Evolutionary conservation across 2,888 invertebrate species (phyloP).

Genomic region (Sylvicola cinctus): DNA sequence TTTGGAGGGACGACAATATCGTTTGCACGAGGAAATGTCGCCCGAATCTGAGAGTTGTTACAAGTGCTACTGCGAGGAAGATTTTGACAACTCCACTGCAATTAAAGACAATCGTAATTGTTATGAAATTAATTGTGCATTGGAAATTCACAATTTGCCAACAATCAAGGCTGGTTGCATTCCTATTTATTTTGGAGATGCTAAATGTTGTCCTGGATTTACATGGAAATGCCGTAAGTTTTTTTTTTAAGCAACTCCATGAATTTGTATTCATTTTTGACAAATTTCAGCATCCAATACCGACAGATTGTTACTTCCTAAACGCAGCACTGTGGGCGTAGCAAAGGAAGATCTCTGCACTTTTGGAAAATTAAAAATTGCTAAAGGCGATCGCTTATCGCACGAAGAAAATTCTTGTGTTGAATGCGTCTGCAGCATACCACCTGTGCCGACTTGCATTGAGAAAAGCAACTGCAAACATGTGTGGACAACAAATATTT

Average conservation of each 20-base stretch:
- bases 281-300: not conserved
- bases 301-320: too few species aligned
- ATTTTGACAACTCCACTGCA: slow-evolving; percentile 5
- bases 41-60: slow-evolving; percentile 6
- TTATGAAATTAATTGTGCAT: slow-evolving; percentile 9
- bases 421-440: slow-evolving; percentile 1
- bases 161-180: slow-evolving; percentile 9
- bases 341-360: not conserved
- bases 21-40: slow-evolving; percentile 10
- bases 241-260: not conserved
- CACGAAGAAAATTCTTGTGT: slow-evolving; percentile 1
- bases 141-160: slow-evolving; percentile 9
- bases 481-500: too few species aligned
- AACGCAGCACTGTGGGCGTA: too few species aligned
- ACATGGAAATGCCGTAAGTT: slow-evolving; percentile 10
- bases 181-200: slow-evolving; percentile 9
- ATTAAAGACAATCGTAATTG: slow-evolving; percentile 9
- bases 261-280: not conserved
- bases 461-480: too few species aligned
- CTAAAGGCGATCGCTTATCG: not conserved
- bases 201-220: slow-evolving; percentile 10
- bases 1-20: slow-evolving; percentile 8
- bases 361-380: not conserved
- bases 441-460: not conserved
- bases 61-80: slow-evolving; percentile 6